Conservation (phyloP, 2,888 invertebrate genomes). For the Macrophya alboannulata region DNA sequence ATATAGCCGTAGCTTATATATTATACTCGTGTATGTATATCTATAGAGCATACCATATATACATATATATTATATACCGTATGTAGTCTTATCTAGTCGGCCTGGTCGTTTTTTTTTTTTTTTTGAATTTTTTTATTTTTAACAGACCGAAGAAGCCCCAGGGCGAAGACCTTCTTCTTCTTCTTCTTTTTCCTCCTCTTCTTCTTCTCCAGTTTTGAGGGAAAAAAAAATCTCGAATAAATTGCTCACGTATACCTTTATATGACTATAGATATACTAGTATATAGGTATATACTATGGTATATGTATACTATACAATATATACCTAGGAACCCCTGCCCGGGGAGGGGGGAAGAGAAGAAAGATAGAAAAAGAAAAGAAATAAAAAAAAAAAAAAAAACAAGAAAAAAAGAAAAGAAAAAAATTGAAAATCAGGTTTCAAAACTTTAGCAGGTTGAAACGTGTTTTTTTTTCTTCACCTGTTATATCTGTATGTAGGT, state of each 20-base stretch:
- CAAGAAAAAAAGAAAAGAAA: neutral
- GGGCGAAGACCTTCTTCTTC: slow-evolving; percentile 33
- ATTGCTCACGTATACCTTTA: too few relatives aligned
- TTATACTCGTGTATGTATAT: too few relatives aligned
- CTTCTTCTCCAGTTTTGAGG: neutral
- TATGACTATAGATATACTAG: too few relatives aligned
- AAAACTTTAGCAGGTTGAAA: slow-evolving; percentile 13
- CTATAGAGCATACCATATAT: too few relatives aligned
- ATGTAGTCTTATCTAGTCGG: neutral
- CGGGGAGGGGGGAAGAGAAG: too few relatives aligned
- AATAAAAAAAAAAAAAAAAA: too few relatives aligned
- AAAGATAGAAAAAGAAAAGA: too few relatives aligned
- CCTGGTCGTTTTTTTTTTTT: neutral
- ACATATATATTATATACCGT: too few relatives aligned
- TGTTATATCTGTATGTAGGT: neutral
- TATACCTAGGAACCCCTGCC: neutral
- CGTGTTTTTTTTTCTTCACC: neutral
- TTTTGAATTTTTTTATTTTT: too few relatives aligned
- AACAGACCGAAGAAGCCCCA: slow-evolving; percentile 21
- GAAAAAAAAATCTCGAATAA: neutral
- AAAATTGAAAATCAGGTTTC: slow-evolving; percentile 21
- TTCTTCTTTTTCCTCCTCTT: neutral
- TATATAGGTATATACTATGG: too few relatives aligned
- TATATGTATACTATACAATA: neutral
- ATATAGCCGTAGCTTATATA: too few relatives aligned